A percentile compares a stretch with the other conserved stretches of the same genome.
These are phyloP conservation scores for Cephus nigrinus DNA, from an alignment of 2,888 invertebrate species.

Conservation along the genomic window DNA sequence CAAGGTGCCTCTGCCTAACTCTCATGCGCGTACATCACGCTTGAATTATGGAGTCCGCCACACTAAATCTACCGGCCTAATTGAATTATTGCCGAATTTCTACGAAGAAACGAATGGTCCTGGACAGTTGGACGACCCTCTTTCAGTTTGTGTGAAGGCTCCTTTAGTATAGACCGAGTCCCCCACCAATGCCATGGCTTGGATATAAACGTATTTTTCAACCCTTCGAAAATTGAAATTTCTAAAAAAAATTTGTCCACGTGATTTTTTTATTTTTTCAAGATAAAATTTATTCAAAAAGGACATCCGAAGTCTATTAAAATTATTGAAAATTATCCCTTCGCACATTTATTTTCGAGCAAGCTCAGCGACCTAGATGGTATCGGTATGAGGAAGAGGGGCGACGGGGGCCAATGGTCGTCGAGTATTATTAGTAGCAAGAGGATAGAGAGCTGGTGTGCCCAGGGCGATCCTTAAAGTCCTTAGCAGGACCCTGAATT, in stretches of 20 bases:
- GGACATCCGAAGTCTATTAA: not conserved
- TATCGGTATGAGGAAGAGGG: not conserved
- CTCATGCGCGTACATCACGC: conserved; percentile 46
- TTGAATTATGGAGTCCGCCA: conserved; percentile 59
- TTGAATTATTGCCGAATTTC: conserved; percentile 61
- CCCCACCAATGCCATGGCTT: not conserved
- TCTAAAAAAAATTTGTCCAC: not conserved
- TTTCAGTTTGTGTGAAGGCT: not conserved
- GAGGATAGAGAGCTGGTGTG: not conserved
- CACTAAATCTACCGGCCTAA: conserved; percentile 57
- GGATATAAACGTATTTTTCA: not conserved
- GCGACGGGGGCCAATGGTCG: not conserved
- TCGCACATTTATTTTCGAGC: not conserved
- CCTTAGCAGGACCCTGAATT: conserved; percentile 47
- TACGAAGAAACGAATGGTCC: conserved; percentile 19
- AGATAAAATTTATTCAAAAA: not conserved
- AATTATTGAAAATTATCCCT: not conserved
- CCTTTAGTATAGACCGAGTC: not conserved
- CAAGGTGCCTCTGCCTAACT: conserved; percentile 33
- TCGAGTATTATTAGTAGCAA: not conserved
- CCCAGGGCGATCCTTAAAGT: conserved; percentile 20
- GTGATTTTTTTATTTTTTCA: not conserved
- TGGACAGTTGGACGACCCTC: not conserved
- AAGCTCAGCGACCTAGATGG: not conserved
- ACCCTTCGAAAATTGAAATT: not conserved